These are phyloP conservation scores for Synanthedon myopaeformis DNA, from an alignment of 2,888 invertebrate species.

Conservation along the genomic window DNA sequence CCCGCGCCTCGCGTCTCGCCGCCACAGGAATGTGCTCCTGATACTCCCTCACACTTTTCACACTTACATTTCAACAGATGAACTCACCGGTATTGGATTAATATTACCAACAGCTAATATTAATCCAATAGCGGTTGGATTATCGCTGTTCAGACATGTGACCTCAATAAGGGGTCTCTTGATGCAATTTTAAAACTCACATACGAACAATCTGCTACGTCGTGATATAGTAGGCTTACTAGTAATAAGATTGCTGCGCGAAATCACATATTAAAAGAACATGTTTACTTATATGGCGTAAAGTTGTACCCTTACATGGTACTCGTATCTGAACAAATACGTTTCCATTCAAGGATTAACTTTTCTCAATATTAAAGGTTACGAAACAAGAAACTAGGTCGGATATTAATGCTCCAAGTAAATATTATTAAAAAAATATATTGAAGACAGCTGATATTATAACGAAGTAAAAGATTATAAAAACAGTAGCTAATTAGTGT, in stretches of 20 bases:
- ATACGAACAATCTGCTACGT: slow-evolving; percentile 21
- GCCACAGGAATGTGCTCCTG: slow-evolving; percentile 24
- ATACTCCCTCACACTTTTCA: slow-evolving; percentile 23
- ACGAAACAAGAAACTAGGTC: slow-evolving; percentile 22
- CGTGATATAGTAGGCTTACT: slow-evolving; percentile 33
- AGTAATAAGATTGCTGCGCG: slow-evolving; percentile 52
- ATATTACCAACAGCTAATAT: slow-evolving; percentile 6
- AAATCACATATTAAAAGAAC: slow-evolving; percentile 48
- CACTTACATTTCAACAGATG: slow-evolving; percentile 26
- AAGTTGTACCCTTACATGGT: slow-evolving; percentile 43
- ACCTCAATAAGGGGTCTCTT: slow-evolving; percentile 20
- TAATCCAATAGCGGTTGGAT: slow-evolving; percentile 20
- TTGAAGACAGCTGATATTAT: too few species aligned
- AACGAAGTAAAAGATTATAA: not conserved
- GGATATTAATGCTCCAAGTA: slow-evolving; percentile 11
- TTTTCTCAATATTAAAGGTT: slow-evolving; percentile 24
- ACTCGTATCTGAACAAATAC: slow-evolving; percentile 41
- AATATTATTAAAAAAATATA: too few species aligned
- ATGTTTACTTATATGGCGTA: slow-evolving; percentile 62
- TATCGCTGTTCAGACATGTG: slow-evolving; percentile 5
- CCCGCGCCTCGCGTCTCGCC: slow-evolving; percentile 8
- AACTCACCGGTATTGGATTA: too few species aligned
- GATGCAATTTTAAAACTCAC: slow-evolving; percentile 30
- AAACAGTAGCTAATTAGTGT: not conserved
- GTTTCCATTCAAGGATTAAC: slow-evolving; percentile 50